phyloP scores from a whole-genome alignment of 1,140 invertebrate species.

The Microplitis demolitor region DNA sequence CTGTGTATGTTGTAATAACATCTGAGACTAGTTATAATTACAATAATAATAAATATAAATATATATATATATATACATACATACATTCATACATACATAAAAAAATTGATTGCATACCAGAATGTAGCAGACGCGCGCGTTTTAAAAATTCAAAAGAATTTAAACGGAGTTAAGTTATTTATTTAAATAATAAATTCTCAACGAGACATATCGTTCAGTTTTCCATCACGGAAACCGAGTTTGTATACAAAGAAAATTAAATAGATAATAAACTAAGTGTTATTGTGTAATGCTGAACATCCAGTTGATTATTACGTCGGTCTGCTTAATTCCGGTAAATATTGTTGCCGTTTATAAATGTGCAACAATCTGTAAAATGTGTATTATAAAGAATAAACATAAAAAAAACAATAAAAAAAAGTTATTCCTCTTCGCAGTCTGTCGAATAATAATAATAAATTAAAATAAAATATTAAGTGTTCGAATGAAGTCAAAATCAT shows the following conservation, averaged over 20 bases:
- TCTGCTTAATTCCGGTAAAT: slow-evolving; percentile 20
- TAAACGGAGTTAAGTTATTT: not conserved
- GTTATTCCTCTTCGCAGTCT: not conserved
- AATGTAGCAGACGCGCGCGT: slow-evolving; percentile 45
- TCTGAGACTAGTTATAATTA: not conserved
- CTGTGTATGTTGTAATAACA: not conserved
- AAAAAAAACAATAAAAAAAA: not conserved
- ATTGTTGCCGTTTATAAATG: not conserved
- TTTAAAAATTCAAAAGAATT: slow-evolving; percentile 13
- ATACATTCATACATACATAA: not conserved
- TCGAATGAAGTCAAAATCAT: too few relatives aligned
- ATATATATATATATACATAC: too few relatives aligned
- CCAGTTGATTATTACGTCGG: not conserved
- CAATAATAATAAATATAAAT: slow-evolving; percentile 1
- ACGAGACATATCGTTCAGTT: slow-evolving; percentile 43
- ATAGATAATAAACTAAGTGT: slow-evolving; percentile 10
- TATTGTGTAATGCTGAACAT: not conserved
- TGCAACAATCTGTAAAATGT: slow-evolving; percentile 22
- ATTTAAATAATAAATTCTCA: slow-evolving; percentile 9
- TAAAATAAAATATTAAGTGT: not conserved
- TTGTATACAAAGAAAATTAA: slow-evolving; percentile 16
- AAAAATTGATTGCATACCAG: slow-evolving; percentile 17
- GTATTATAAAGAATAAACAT: not conserved
- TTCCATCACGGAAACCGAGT: slow-evolving; percentile 27
- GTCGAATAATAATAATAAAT: not conserved